Evolutionary conservation across 2,797 vertebrate species (phyloP), one percentile per base, ranked within the genome.

Genomic region (Silurus lanzhouensis): DNA sequence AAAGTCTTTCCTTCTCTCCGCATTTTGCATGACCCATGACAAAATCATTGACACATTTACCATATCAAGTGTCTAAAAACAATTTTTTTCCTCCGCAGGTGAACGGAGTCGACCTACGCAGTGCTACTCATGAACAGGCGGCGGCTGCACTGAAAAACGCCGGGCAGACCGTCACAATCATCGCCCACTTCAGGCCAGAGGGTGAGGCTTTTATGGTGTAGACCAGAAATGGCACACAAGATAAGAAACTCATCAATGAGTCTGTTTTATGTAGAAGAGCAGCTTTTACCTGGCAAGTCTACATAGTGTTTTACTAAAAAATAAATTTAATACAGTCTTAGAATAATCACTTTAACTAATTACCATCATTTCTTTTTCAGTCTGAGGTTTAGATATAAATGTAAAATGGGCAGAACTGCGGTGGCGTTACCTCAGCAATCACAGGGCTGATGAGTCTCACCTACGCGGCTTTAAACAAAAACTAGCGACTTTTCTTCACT

Each of bases 181-280:
- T 98, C 82, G 97, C 98, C 82, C 97, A 99, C 84, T 99, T 98
- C 93, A 96, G 96, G 86, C 98, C 98, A 5, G 98, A 99, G 93
- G 98, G 98, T 98, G 95, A 95, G 94, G 71, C 20, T 31, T 7
- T 70, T 58, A 0, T 22, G 38, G 5, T n/a, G 17, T 67, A 27
- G 17, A 68, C 25, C 61, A 8, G 5, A 48, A 67, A 48, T 38
- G 1, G 67, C 17, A 2, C 22, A 81, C 17, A 0, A n/a, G 20
- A 52, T 22, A 2, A 25, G 71, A 55, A 52, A 55, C 71, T 15
- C 15, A 55, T 74, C 31, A 22, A 6, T 46, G 14, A 55, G 38
- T 5, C 38, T 5, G 38, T 38, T 38, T 38, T 38, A 38, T 38
- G 46, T 74, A 52, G 22, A 15, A 55, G 27, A 31, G 6, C 25